Conservation (phyloP, 1,140 invertebrate genomes). For the Dendrolimus punctatus region DNA sequence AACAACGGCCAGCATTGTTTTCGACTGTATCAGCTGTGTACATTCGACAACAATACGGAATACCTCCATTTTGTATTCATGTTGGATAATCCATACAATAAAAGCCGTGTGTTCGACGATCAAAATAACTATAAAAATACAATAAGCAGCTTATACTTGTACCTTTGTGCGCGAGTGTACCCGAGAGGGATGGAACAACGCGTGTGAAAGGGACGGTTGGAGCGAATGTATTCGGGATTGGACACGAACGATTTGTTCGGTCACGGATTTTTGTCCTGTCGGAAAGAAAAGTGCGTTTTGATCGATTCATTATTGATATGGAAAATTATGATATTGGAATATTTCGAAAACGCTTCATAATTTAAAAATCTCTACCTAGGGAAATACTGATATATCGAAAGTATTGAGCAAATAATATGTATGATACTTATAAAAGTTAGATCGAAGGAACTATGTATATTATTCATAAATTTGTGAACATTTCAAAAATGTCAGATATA, state of each 20-base stretch:
- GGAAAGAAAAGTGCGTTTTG: conserved; percentile 16
- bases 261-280: conserved; percentile 26
- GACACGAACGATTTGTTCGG: conserved; percentile 38
- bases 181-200: conserved; percentile 16
- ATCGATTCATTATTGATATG: not conserved
- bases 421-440: no score
- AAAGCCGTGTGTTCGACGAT: conserved; percentile 51
- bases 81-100: conserved; percentile 62
- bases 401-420: no score
- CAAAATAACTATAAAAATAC: conserved; percentile 71
- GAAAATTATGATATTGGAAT: no score
- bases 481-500: no score
- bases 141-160: conserved; percentile 65
- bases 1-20: conserved; percentile 41
- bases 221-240: conserved; percentile 25
- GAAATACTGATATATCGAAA: no score
- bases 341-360: no score
- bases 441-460: no score
- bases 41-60: conserved; percentile 44
- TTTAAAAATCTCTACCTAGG: no score
- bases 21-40: conserved; percentile 55
- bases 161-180: conserved; percentile 41
- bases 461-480: no score
- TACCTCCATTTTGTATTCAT: conserved; percentile 61
- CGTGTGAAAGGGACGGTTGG: conserved; percentile 6